phyloP scores from a whole-genome alignment of 1,140 invertebrate species.

The Trichonephila inaurata region DNA sequence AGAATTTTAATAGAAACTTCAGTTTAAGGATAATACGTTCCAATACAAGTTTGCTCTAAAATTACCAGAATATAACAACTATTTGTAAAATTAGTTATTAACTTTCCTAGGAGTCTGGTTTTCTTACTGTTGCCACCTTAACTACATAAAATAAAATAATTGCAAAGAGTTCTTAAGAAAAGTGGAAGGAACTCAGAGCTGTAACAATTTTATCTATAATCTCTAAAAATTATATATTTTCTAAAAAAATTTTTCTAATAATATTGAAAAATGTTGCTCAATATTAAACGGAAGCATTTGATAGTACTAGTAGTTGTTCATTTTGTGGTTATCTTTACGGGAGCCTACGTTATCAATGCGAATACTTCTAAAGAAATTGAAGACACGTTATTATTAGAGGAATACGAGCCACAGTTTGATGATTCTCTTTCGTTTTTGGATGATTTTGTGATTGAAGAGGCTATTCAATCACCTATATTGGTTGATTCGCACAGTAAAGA shows the following conservation, averaged over 20 bases:
- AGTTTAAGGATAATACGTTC: too few relatives aligned
- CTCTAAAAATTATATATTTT: too few relatives aligned
- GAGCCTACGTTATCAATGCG: neutral
- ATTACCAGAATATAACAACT: too few relatives aligned
- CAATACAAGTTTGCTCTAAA: too few relatives aligned
- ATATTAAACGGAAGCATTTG: neutral
- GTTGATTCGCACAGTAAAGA: neutral
- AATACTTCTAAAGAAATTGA: neutral
- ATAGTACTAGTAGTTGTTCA: neutral
- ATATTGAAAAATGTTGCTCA: neutral
- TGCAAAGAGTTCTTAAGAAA: too few relatives aligned
- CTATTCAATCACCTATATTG: neutral
- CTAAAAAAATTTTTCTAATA: neutral
- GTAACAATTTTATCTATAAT: too few relatives aligned
- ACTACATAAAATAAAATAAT: too few relatives aligned
- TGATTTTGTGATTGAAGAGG: conserved; percentile 28
- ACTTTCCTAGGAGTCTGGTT: too few relatives aligned
- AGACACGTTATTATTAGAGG: neutral
- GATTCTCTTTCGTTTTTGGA: conserved; percentile 57
- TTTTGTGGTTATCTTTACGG: neutral
- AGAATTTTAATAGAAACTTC: too few relatives aligned
- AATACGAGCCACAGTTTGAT: neutral
- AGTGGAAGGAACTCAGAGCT: too few relatives aligned
- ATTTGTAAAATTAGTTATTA: too few relatives aligned
- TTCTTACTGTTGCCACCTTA: too few relatives aligned